Evolutionary conservation across 2,113 vertebrate genomes (phyloP), one percentile per base, ranked within the genome.

Genomic region (Halcyon malimbica): DNA sequence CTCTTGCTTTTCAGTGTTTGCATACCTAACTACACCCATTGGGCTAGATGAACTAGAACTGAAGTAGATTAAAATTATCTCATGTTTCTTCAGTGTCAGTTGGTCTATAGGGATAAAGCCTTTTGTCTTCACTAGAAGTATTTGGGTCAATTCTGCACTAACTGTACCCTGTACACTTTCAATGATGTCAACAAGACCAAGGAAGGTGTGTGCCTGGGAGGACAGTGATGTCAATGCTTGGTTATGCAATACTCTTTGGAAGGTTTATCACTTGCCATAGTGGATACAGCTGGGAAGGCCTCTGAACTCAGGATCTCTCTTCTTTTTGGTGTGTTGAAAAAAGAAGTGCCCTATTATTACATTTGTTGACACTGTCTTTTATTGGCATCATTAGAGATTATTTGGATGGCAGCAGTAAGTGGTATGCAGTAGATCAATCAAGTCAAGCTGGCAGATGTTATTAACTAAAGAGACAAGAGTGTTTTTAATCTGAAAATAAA

Each of bases 401-500:
- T 95, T 96, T 93, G 94, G 94, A 87, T 50, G 89, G 80, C 83
- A 85, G 73, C 71, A 82, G 73, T 25, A 92, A 94, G 91, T 95
- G 83, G 90, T 84, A 90, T 63, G 88, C 90, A 91, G 85, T 92
- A 96, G 95, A 95, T 94, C 86, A 94, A 87, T 91, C 80, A 94
- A 88, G 88, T 90, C 89, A 95, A 96, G 85, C 28, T 97, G 93
- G 93, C 97, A 96, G 92, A 91, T 80, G 56, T 84, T 87, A 74
- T 87, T 68, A 89, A 87, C 65, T 83, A 50, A 87, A 84, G 85
- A 83, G 69, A 96, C 92, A 95, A 86, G 62, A 90, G 81, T 11
- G 75, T 23, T 95, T 93, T 96, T 95, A 94, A 92, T 95, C 69
- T 85, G 80, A 97, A 97, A 93, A 87, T 96, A 87, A 95, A 96